These are phyloP conservation scores for Sturnus vulgaris DNA, from an alignment of 2,113 vertebrate species.

Conservation along the genomic window DNA sequence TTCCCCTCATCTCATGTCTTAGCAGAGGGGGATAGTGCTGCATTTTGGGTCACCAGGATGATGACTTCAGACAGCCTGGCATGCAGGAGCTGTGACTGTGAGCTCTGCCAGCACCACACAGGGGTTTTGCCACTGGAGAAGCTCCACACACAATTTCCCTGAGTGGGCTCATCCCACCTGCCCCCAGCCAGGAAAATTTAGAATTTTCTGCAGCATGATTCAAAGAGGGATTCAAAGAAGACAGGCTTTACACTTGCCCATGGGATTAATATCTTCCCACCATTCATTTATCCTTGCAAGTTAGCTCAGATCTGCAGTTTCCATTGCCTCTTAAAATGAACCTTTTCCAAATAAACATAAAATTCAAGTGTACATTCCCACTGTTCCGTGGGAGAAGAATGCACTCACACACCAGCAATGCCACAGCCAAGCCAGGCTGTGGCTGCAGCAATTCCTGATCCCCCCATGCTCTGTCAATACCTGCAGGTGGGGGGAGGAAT, in stretches of 20 bases:
- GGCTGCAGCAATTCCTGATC: background rate
- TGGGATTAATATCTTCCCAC: background rate
- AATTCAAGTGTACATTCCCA: background rate
- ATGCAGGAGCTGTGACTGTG: background rate
- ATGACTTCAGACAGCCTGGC: background rate
- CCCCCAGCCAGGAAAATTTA: too few species aligned
- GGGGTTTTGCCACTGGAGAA: background rate
- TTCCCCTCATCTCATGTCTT: background rate
- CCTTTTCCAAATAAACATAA: background rate
- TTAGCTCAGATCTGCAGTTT: background rate
- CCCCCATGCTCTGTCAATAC: background rate
- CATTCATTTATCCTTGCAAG: background rate
- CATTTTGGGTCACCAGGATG: background rate
- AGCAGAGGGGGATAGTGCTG: background rate
- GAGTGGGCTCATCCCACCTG: background rate
- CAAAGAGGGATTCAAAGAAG: background rate
- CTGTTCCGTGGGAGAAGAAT: background rate
- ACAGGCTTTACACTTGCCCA: background rate
- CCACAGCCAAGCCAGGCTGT: background rate
- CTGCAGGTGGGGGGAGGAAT: background rate
- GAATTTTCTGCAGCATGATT: background rate
- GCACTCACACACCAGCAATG: background rate
- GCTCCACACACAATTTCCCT: background rate
- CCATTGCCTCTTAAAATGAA: background rate
- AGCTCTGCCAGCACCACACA: background rate